phyloP scores from a whole-genome alignment of 1,140 invertebrate genomes.

The Zaprionus lachaisei region DNA sequence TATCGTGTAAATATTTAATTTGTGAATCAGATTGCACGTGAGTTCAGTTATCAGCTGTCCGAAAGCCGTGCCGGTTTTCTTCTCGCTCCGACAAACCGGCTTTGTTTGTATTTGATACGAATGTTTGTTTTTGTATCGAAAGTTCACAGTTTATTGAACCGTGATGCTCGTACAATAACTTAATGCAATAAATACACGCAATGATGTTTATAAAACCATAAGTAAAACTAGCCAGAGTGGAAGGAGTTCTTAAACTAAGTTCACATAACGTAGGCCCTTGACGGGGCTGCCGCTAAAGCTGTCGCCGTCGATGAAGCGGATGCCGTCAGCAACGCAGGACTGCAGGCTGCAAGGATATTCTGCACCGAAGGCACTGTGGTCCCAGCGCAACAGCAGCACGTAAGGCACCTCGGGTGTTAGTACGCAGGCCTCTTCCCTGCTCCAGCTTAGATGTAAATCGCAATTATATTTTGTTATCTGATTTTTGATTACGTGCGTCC shows the following conservation, averaged over 20 bases:
- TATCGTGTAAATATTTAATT: background rate
- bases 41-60: conserved; percentile 2
- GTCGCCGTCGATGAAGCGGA: conserved; percentile 68
- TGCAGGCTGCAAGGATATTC: conserved; percentile 81
- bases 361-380: conserved; percentile 63
- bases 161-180: conserved; percentile 60
- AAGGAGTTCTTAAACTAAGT: conserved; percentile 60
- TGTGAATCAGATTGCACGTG: background rate
- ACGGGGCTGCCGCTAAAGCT: conserved; percentile 73
- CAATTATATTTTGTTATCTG: conserved; percentile 81
- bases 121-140: conserved; percentile 27
- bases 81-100: conserved; percentile 52
- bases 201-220: conserved; percentile 38
- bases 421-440: conserved; percentile 58
- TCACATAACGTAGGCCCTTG: conserved; percentile 74
- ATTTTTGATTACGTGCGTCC: conserved; percentile 62
- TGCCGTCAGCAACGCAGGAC: conserved; percentile 66
- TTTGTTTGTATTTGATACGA: conserved; percentile 38
- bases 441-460: conserved; percentile 74
- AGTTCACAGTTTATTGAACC: conserved; percentile 72
- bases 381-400: conserved; percentile 69
- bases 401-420: conserved; percentile 75
- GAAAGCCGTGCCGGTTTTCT: background rate
- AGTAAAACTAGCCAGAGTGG: conserved; percentile 17
- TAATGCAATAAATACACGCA: conserved; percentile 68